These are phyloP conservation scores for Sebastes fasciatus DNA, from an alignment of 2,113 vertebrate genomes.

Conservation along the genomic window DNA sequence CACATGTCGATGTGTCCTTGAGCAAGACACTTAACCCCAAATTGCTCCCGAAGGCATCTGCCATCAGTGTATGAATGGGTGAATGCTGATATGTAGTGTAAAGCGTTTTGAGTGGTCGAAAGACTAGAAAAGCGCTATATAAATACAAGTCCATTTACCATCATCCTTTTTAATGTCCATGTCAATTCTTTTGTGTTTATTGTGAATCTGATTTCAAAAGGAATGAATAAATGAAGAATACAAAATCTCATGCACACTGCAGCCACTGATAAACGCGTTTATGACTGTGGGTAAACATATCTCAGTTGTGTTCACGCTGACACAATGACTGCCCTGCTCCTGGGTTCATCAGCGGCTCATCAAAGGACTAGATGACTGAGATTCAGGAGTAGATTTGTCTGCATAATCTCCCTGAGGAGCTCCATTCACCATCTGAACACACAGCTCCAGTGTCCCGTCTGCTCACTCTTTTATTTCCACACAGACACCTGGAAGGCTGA, in stretches of 20 bases:
- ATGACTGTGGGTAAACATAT: background rate
- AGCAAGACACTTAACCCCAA: no score
- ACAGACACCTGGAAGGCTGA: slow-evolving; percentile 41
- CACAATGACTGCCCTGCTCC: slow-evolving; percentile 39
- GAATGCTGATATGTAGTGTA: no score
- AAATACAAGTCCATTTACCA: background rate
- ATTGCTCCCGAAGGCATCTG: no score
- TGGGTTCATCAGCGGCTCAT: slow-evolving; percentile 29
- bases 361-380: slow-evolving; percentile 49
- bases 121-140: no score
- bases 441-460: slow-evolving; percentile 22
- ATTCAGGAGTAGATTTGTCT: slow-evolving; percentile 5
- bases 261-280: no score
- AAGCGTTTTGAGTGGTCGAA: no score
- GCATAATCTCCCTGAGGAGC: background rate
- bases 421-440: slow-evolving; percentile 6
- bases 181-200: background rate
- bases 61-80: no score
- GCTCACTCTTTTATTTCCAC: slow-evolving; percentile 12
- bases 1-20: no score
- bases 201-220: background rate
- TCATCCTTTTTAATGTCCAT: background rate
- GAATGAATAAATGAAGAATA: background rate
- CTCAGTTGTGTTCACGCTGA: slow-evolving; percentile 17
- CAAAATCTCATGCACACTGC: no score